A percentile compares a stretch with the other conserved stretches of the same genome.
phyloP scores from a whole-genome alignment of 2,888 invertebrate genomes.

The Mythimna loreyi region DNA sequence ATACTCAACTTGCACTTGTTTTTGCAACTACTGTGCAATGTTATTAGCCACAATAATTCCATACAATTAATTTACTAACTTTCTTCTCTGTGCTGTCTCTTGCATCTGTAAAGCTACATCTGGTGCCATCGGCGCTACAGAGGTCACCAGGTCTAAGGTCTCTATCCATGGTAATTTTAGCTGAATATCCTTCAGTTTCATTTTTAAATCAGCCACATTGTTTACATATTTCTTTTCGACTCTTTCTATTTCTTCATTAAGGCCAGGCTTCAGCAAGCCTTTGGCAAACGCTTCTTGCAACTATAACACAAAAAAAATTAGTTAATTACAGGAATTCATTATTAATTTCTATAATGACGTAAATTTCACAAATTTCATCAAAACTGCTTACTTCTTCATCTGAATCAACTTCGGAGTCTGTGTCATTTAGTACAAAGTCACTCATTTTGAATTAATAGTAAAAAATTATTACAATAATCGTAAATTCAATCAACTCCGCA shows the following conservation, averaged over 20 bases:
- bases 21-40: background rate
- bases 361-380: background rate
- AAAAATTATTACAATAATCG: background rate
- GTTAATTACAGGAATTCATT: background rate
- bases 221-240: constrained; percentile 92
- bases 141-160: constrained; percentile 94
- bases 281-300: constrained; percentile 97
- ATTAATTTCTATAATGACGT: background rate
- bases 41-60: background rate
- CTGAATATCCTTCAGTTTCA: constrained; percentile 93
- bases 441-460: constrained; percentile 70
- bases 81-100: constrained; percentile 93
- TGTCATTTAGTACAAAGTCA: constrained; percentile 86
- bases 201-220: constrained; percentile 93
- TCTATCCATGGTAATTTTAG: constrained; percentile 96
- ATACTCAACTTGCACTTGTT: background rate
- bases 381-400: constrained; percentile 89
- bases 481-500: constrained; percentile 8
- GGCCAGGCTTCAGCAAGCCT: constrained; percentile 96
- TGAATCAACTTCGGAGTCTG: constrained; percentile 89
- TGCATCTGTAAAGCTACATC: constrained; percentile 95
- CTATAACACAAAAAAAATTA: constrained; percentile 87
- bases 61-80: constrained; percentile 74
- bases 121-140: constrained; percentile 95
- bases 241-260: constrained; percentile 93